These are phyloP conservation scores for Pterostichus madidus DNA, from an alignment of 2,888 invertebrate genomes.

Conservation along the genomic window DNA sequence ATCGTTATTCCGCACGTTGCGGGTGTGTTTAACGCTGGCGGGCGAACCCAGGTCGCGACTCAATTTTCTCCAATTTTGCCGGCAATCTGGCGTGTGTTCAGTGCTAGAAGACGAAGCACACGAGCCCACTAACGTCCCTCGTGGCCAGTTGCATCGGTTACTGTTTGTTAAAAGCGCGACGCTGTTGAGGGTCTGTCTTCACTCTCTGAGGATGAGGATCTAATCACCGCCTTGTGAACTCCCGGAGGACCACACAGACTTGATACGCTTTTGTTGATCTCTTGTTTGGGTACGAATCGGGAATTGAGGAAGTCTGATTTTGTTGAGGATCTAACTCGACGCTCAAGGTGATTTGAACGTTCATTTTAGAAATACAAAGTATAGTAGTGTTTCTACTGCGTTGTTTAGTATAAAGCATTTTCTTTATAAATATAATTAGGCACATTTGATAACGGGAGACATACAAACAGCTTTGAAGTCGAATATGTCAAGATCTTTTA, in stretches of 20 bases:
- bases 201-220: slow-evolving; percentile 1
- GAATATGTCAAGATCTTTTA: too few relatives aligned
- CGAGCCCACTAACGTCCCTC: background rate
- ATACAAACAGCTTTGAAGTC: too few relatives aligned
- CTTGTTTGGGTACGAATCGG: background rate
- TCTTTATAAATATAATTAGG: too few relatives aligned
- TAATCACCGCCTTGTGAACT: background rate
- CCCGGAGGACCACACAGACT: background rate
- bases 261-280: slow-evolving; percentile 3
- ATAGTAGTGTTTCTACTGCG: too few relatives aligned
- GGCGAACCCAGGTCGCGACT: slow-evolving; percentile 6
- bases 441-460: too few relatives aligned
- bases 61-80: slow-evolving; percentile 32
- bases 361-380: too few relatives aligned
- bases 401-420: too few relatives aligned
- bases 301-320: background rate
- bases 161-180: slow-evolving; percentile 32
- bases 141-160: slow-evolving; percentile 36
- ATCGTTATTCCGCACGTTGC: slow-evolving; percentile 22
- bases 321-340: background rate
- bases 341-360: too few relatives aligned
- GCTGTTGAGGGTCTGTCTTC: slow-evolving; percentile 12
- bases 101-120: background rate
- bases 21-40: background rate
- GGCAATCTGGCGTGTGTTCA: slow-evolving; percentile 8